Base-by-base conservation (phyloP, 2,797 vertebrate species). In the Aplochiton taeniatus region DNA sequence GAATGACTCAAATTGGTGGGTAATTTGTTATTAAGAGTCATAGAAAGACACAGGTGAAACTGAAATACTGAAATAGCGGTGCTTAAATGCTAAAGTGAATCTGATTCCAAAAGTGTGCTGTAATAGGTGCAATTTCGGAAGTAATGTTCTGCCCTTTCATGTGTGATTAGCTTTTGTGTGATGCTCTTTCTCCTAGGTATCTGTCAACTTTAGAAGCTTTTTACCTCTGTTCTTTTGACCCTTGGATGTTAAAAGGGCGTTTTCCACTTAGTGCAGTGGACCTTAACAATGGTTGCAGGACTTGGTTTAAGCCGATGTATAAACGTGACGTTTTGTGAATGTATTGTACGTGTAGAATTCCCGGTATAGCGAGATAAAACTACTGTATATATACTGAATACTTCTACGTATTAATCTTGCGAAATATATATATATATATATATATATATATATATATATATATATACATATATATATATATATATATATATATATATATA, bases 121-220 rank as follows among this genome's bases (percentile, higher is more conserved):
- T 77, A 82, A 78, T 74, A 54, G 73, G 65, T 68, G 80, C 75
- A 76, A 83, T 80, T 76, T 78, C n/a, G 58, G 58, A 68, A 74
- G 66, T 68, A 70, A 72, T 63, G 58, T 78, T 75, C 69, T 47
- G 44, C 44, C 49, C 68, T 72, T 75, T 76, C 66, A 66, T 74
- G 56, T 43, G 19, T 72, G 78, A 80, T 83, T 80, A 80, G 75
- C 70, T 77, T 79, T 78, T 79, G 77, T 82, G 68, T 75, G 63
- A 49, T 51, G 14, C 42, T 58, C 49, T 48, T 46, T 47, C 56
- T 59, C 56, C 17, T 55, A 18, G 54, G 44, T 44, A 49, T n/a
- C 9, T 53, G 50, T 60, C 42, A 43, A 62, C 68, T 74, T 77
- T 44, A 17, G 60, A 68, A 31, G 18, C 43, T 58, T 46, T 49